Percentiles rank a stretch among this genome's conserved stretches.
phyloP scores from a whole-genome alignment of 2,113 vertebrate genomes.

The Sialia sialis region DNA sequence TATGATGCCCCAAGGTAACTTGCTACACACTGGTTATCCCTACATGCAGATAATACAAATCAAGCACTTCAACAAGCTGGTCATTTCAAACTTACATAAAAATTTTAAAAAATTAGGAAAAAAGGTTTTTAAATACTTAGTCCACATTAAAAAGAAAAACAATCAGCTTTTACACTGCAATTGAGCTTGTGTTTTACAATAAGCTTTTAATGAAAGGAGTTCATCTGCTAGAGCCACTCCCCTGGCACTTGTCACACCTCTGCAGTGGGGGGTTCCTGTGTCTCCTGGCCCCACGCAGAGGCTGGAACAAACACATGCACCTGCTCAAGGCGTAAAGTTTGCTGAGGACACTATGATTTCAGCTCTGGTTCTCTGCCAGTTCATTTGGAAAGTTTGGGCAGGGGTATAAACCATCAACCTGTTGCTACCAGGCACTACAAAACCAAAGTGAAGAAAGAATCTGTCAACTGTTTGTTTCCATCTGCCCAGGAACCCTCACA shows the following conservation, averaged over 20 bases:
- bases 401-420: not conserved
- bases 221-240: not conserved
- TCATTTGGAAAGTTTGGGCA: not conserved
- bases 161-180: not conserved
- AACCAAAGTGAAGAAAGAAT: not conserved
- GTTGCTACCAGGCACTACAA: not conserved
- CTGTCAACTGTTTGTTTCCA: not conserved
- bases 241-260: not conserved
- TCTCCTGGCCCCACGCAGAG: not conserved
- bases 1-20: not conserved
- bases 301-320: not conserved
- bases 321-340: not conserved
- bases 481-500: not conserved
- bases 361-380: not conserved
- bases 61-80: not conserved
- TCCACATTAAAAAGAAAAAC: not conserved
- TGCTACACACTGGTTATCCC: not conserved
- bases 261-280: not conserved
- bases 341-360: not conserved
- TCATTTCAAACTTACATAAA: not conserved
- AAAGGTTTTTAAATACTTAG: not conserved
- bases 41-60: not conserved
- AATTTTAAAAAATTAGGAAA: not conserved
- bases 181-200: not conserved
- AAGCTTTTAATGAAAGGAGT: not conserved